phyloP scores from a whole-genome alignment of 2,888 invertebrate genomes.

The Macrophya alboannulata region DNA sequence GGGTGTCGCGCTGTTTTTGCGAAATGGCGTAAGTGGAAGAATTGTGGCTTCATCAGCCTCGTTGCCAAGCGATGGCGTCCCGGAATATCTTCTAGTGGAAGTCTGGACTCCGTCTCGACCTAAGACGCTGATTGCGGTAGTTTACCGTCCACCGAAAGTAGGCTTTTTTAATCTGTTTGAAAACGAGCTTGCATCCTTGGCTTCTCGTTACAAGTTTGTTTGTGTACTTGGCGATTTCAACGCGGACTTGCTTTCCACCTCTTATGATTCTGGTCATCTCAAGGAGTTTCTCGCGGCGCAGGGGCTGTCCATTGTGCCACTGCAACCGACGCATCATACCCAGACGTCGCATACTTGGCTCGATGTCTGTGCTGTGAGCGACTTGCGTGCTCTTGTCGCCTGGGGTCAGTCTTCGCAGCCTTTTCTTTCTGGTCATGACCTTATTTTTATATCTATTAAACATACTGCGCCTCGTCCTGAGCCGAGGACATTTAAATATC shows the following conservation, averaged over 20 bases:
- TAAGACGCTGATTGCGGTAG: not conserved
- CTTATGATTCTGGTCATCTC: not conserved
- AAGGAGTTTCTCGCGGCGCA: not conserved
- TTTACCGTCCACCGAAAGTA: not conserved
- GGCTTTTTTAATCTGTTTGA: not conserved
- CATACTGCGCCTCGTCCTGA: not conserved
- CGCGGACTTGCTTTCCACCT: not conserved
- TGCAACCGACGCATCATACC: conserved; percentile 51
- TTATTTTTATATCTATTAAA: conserved; percentile 8
- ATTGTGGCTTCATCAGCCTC: not conserved
- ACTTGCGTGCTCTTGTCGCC: not conserved
- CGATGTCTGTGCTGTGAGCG: conserved; percentile 52
- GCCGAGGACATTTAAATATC: not conserved
- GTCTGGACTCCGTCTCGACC: not conserved
- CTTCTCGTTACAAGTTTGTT: not conserved
- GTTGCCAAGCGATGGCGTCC: not conserved
- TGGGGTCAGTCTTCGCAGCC: not conserved
- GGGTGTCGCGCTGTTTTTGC: not conserved
- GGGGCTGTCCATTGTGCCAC: conserved; percentile 32
- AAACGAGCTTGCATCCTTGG: not conserved
- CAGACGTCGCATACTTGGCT: conserved; percentile 50
- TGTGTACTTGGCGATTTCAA: conserved; percentile 15
- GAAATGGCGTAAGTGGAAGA: not conserved
- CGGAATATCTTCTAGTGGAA: not conserved
- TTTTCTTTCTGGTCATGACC: conserved; percentile 32